phyloP scores from a whole-genome alignment of 1,140 invertebrate species.

The Neotoxoptera formosana region DNA sequence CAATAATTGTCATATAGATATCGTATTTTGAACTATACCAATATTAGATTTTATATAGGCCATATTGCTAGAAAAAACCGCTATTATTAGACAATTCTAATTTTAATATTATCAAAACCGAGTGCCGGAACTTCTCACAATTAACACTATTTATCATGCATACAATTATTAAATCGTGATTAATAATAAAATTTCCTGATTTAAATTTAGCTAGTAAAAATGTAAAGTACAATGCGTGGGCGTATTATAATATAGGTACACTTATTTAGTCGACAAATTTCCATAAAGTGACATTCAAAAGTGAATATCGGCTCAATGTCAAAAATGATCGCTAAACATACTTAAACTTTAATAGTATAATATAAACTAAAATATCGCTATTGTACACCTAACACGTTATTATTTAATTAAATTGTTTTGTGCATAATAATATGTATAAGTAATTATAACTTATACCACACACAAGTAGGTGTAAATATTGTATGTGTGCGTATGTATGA shows the following conservation, averaged over 20 bases:
- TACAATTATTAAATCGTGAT: conserved; percentile 19
- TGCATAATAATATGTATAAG: too few relatives aligned
- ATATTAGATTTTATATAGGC: not conserved
- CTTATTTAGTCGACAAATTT: not conserved
- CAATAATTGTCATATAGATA: not conserved
- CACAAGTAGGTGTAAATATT: not conserved
- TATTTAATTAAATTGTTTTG: not conserved
- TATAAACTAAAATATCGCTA: not conserved
- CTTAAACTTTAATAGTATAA: not conserved
- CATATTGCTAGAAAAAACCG: not conserved
- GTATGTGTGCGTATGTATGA: not conserved
- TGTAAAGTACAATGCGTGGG: not conserved
- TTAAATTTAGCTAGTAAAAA: not conserved
- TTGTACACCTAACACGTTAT: not conserved
- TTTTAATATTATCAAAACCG: not conserved
- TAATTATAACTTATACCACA: not conserved
- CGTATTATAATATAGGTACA: not conserved
- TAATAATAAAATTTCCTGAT: not conserved
- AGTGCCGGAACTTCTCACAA: not conserved
- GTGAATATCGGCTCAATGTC: conserved; percentile 16
- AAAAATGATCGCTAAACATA: not conserved
- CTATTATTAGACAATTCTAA: not conserved
- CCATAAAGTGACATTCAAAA: conserved; percentile 33
- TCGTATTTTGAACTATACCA: not conserved
- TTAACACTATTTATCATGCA: not conserved